phyloP scores from a whole-genome alignment of 2,113 vertebrate species.

The Diadophis punctatus region DNA sequence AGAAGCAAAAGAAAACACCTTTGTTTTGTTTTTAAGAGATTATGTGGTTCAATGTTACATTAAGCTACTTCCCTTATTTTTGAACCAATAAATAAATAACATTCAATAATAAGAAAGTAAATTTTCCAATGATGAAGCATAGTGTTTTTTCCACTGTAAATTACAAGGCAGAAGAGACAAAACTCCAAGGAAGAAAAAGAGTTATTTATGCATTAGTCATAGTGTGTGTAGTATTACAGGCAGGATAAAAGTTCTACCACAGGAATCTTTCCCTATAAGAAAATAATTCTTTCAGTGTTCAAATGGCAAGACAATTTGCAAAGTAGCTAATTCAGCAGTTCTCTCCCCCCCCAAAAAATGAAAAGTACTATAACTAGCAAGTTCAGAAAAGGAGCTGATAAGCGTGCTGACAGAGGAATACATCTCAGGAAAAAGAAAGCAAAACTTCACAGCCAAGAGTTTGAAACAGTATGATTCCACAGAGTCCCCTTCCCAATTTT shows the following conservation, averaged over 20 bases:
- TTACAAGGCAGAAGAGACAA: background rate
- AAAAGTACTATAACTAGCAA: constrained; percentile 12
- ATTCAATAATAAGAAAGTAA: background rate
- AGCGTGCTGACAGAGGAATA: constrained; percentile 36
- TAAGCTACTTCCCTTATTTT: background rate
- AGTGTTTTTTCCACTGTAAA: background rate
- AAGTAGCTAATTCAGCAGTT: constrained; percentile 27
- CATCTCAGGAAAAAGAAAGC: background rate
- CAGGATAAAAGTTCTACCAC: background rate
- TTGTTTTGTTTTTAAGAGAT: background rate
- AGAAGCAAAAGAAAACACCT: background rate
- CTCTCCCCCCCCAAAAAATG: background rate
- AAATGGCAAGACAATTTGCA: constrained; percentile 34
- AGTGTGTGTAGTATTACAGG: background rate
- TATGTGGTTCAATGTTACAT: background rate
- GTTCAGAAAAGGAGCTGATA: constrained; percentile 35
- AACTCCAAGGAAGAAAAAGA: background rate
- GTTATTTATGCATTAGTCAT: constrained; percentile 6
- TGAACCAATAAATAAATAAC: background rate
- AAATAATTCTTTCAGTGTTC: background rate
- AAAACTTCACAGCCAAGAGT: background rate
- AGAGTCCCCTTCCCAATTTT: background rate
- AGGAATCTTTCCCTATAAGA: constrained; percentile 11
- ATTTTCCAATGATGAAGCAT: background rate
- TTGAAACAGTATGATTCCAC: fast-evolving